Evolutionary conservation across 2,888 invertebrate species (phyloP).

Genomic region (Rhogogaster chlorosoma): DNA sequence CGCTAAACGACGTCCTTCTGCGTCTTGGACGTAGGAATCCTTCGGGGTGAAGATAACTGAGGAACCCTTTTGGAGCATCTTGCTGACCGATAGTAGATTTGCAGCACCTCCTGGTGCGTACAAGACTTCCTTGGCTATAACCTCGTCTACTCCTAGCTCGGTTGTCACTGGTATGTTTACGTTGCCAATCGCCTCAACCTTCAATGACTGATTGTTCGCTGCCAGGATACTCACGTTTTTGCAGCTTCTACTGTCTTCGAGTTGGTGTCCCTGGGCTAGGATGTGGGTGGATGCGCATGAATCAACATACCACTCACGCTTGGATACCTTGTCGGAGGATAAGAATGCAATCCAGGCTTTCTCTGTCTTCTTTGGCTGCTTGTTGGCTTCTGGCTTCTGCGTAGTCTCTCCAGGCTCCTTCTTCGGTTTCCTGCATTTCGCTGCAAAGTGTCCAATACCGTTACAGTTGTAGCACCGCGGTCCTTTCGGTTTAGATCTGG

Average conservation of each 20-base stretch:
- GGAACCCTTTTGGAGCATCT: constrained; percentile 57
- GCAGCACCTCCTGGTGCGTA: constrained; percentile 51
- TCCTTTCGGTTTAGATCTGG: constrained; percentile 29
- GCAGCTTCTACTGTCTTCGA: constrained; percentile 14
- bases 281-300: constrained; percentile 58
- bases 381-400: background rate
- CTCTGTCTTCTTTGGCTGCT: background rate
- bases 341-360: constrained; percentile 19
- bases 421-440: background rate
- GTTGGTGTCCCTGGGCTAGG: constrained; percentile 26
- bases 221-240: constrained; percentile 30
- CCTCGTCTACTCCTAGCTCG: background rate
- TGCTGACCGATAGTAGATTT: no score
- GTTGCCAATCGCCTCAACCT: constrained; percentile 54
- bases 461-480: background rate
- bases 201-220: constrained; percentile 52
- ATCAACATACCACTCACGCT: constrained; percentile 56
- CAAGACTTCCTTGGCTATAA: constrained; percentile 44
- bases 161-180: constrained; percentile 38
- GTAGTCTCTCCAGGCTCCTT: background rate
- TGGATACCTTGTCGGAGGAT: constrained; percentile 30
- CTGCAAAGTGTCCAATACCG: background rate
- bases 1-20: background rate
- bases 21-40: constrained; percentile 13
- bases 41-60: constrained; percentile 22